Conservation (phyloP, 2,113 vertebrate species). For the Saccopteryx bilineata region DNA sequence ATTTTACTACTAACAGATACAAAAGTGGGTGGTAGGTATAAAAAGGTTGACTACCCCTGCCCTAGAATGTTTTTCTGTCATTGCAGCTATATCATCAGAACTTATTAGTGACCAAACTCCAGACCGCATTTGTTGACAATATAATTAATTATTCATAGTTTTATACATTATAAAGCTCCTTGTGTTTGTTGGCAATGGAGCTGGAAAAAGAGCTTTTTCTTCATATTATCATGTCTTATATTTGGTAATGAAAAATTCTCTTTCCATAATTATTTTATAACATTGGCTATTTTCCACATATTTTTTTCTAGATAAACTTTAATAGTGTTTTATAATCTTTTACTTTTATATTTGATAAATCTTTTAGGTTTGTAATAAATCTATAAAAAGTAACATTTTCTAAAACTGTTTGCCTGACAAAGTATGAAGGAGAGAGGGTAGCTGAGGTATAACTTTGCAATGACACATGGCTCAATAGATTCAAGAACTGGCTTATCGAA, state of each 20-base stretch:
- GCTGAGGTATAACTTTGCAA: constrained; percentile 36
- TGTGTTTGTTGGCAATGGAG: not conserved
- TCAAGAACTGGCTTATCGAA: not conserved
- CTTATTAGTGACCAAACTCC: not conserved
- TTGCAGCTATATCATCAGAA: not conserved
- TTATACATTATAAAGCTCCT: not conserved
- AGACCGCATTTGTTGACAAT: not conserved
- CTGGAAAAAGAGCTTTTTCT: not conserved
- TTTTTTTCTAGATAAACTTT: constrained; percentile 42
- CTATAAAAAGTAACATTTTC: not conserved
- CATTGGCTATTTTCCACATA: not conserved
- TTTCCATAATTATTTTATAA: constrained; percentile 14
- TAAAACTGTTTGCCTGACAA: not conserved
- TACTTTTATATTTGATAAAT: not conserved
- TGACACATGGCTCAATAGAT: not conserved
- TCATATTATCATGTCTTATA: not conserved
- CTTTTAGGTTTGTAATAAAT: not conserved
- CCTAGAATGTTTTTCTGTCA: not conserved
- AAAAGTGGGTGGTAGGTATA: too few species aligned
- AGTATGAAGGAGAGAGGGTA: not conserved
- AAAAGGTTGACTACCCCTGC: too few species aligned
- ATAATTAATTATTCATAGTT: not conserved
- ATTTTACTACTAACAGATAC: too few species aligned
- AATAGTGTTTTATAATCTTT: not conserved
- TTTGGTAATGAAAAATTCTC: not conserved